These are phyloP conservation scores for Gulo gulo DNA, from an alignment of 2,113 vertebrate species.

Conservation along the genomic window DNA sequence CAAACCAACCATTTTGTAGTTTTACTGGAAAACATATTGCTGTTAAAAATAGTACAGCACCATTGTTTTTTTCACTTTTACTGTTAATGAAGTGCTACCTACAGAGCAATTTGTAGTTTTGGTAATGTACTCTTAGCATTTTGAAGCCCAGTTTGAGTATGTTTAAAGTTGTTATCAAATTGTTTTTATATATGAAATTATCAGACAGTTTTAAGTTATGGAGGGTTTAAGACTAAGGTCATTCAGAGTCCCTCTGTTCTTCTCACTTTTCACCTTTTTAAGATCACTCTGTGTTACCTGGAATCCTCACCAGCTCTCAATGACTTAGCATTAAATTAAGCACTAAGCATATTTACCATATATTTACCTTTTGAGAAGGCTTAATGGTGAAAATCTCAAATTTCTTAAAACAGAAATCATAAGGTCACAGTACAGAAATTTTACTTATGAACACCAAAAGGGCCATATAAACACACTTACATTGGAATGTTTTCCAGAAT, in stretches of 20 bases:
- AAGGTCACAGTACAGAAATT: not conserved
- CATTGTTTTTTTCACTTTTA: not conserved
- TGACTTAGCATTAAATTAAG: not conserved
- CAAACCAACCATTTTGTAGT: not conserved
- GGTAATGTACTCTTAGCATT: not conserved
- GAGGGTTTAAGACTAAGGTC: not conserved
- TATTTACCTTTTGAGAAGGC: not conserved
- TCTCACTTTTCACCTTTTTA: not conserved
- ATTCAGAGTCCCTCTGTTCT: not conserved
- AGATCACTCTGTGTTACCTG: not conserved
- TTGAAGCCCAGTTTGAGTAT: not conserved
- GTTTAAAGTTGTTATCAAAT: not conserved
- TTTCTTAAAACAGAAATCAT: not conserved
- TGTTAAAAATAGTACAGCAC: not conserved
- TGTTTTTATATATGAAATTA: not conserved
- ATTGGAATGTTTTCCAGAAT: not conserved
- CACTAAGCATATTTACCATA: not conserved
- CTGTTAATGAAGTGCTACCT: not conserved
- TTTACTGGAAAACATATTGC: not conserved
- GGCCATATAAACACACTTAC: not conserved
- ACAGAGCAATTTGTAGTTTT: not conserved
- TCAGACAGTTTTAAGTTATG: not conserved
- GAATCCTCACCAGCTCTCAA: not conserved
- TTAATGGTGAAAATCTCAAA: slow-evolving; percentile 17
- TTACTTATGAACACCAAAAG: not conserved